Conservation (phyloP, 2,888 invertebrate species). For the Cheilosia grossa region DNA sequence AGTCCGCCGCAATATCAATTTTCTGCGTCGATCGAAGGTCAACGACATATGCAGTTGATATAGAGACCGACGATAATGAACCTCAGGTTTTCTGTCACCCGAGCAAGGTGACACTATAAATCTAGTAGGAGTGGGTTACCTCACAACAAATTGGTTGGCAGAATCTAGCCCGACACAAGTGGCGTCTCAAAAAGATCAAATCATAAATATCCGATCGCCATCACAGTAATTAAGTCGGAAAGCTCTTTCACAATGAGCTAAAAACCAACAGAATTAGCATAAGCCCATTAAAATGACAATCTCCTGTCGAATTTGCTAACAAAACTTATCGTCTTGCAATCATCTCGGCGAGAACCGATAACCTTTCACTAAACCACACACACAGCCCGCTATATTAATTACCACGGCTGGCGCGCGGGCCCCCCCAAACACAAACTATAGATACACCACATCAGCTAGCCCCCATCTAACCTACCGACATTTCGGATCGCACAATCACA, state of each 20-base stretch:
- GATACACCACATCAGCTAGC: neutral
- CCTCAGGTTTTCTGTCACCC: too few species aligned
- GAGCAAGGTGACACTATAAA: too few species aligned
- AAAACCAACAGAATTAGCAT: constrained; percentile 27
- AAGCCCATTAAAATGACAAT: constrained; percentile 33
- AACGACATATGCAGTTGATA: too few species aligned
- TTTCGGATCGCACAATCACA: neutral
- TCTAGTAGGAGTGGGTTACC: too few species aligned
- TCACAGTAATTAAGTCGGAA: neutral
- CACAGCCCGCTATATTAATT: constrained; percentile 46
- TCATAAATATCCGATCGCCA: neutral
- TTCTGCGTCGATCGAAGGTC: too few species aligned
- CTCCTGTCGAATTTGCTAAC: constrained; percentile 23
- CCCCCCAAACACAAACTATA: constrained; percentile 12
- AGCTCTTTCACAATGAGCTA: neutral
- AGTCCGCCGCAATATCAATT: too few species aligned
- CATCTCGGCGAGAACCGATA: constrained; percentile 15
- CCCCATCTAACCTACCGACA: constrained; percentile 17
- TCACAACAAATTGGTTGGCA: too few species aligned
- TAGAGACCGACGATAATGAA: too few species aligned
- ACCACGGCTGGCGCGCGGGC: neutral
- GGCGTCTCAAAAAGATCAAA: too few species aligned
- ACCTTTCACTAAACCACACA: constrained; percentile 46
- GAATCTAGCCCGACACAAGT: too few species aligned
- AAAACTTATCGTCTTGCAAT: constrained; percentile 14